Evolutionary conservation across 2,888 invertebrate species (phyloP), one percentile per base, ranked within the genome.

Genomic region (Nomada ruficornis): DNA sequence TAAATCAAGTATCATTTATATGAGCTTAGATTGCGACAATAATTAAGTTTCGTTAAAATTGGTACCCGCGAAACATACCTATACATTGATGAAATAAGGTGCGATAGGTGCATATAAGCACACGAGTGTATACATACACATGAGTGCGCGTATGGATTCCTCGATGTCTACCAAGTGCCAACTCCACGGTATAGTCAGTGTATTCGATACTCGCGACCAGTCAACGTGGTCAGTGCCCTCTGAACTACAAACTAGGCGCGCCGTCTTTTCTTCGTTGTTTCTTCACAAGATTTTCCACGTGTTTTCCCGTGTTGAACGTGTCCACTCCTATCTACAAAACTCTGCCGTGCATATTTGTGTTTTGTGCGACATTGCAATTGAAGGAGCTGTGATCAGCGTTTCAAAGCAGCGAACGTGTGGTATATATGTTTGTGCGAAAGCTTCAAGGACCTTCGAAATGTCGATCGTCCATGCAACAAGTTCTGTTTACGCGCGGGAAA

Each of bases 141-240:
- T 47, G 47, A 11, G 55, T 76, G 64, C 62, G 29, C 71, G 67
- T 76, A 59, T 70, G 52, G 67, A 77, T 79, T 77, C 69, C 52
- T 59, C 73, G 81, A 75, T 80, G 70, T 78, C 80, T 80, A 77
- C 79, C 82, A 77, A 88, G 77, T 80, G 88, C 80, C 83, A 85
- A 88, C 80, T 72, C 62, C 57, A 79, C 76, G 62, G 72, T 78
- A 78, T 81, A 85, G 84, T 83, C 88, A 89, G 88, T 89, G 79
- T 84, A 86, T 83, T 83, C 83, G 83, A 86, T 68, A 82, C 84
- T 85, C 68, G 77, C 84, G 77, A 84, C 63, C 84, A 81, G 86
- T 89, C 74, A 82, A 83, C 77, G 80, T 90, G 87, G 89, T 88
- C 89, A 90, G 90, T 90, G 90, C 82, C 89, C 88, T 82, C 72